Evolutionary conservation across 1,140 invertebrate genomes (phyloP).

Genomic region (Tetramorium simillimum): DNA sequence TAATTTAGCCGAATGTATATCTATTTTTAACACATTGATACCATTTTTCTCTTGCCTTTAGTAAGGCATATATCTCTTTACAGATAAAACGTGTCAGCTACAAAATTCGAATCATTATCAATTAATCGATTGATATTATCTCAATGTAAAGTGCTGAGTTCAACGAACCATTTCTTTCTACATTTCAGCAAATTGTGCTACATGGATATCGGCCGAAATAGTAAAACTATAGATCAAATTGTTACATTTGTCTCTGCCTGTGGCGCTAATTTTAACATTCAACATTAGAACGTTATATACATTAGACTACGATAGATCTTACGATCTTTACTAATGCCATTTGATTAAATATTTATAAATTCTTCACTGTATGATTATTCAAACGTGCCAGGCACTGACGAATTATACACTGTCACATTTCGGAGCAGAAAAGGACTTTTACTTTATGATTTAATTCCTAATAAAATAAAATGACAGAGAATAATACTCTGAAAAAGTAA

Average conservation of each 20-base stretch:
- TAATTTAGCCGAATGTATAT: slow-evolving; percentile 31
- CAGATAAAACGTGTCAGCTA: slow-evolving; percentile 17
- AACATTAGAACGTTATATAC: not conserved
- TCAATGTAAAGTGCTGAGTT: slow-evolving; percentile 16
- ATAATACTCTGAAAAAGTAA: not conserved
- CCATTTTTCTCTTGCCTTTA: slow-evolving; percentile 14
- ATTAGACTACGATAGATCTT: not conserved
- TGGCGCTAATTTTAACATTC: slow-evolving; percentile 15
- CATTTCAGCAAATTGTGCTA: slow-evolving; percentile 7
- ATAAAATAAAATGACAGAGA: slow-evolving; percentile 5
- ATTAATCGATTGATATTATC: slow-evolving; percentile 27
- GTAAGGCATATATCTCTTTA: slow-evolving; percentile 11
- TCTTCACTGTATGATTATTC: not conserved
- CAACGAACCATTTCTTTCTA: not conserved
- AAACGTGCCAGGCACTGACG: slow-evolving; percentile 9
- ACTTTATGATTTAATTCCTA: slow-evolving; percentile 29
- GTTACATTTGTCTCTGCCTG: not conserved
- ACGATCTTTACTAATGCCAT: slow-evolving; percentile 6
- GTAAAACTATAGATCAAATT: slow-evolving; percentile 19
- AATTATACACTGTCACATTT: slow-evolving; percentile 18
- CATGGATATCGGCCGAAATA: slow-evolving; percentile 22
- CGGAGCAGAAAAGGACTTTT: not conserved
- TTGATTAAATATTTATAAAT: slow-evolving; percentile 15
- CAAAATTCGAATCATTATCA: slow-evolving; percentile 20
- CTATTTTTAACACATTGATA: slow-evolving; percentile 45